Evolutionary conservation across 2,888 invertebrate species (phyloP).

Genomic region (Stenodema calcarata): DNA sequence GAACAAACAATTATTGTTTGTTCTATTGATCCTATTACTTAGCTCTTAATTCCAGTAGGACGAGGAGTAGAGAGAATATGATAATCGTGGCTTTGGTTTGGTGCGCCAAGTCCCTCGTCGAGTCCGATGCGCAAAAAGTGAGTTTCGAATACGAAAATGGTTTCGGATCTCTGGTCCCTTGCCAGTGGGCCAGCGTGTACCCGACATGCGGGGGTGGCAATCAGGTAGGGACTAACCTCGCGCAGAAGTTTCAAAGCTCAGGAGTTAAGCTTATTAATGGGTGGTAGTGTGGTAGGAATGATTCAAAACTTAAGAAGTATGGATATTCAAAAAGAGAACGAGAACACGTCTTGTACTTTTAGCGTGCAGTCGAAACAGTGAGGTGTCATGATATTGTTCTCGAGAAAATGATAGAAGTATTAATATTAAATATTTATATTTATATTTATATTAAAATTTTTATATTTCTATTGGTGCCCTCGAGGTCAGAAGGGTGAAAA

Average conservation of each 20-base stretch:
- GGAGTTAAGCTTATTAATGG: background rate
- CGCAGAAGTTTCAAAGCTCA: background rate
- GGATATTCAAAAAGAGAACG: too few species aligned
- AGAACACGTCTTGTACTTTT: too few species aligned
- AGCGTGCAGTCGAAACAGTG: too few species aligned
- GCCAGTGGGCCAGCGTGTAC: background rate
- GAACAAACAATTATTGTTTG: too few species aligned
- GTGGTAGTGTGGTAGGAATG: background rate
- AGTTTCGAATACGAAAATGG: background rate
- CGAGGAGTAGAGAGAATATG: background rate
- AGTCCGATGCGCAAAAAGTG: background rate
- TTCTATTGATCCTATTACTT: background rate
- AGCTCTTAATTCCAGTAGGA: background rate
- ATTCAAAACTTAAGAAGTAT: too few species aligned
- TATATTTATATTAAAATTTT: too few species aligned
- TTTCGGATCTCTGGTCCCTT: background rate
- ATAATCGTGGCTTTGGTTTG: background rate
- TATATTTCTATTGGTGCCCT: too few species aligned
- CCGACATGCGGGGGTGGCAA: background rate
- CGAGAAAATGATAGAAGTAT: too few species aligned
- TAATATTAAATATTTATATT: too few species aligned
- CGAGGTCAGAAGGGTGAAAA: too few species aligned
- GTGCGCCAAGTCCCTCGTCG: background rate
- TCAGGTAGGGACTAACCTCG: background rate
- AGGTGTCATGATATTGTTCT: too few species aligned